Evolutionary conservation across 2,113 vertebrate genomes (phyloP), one percentile per base, ranked within the genome.

Genomic region (Ciconia maguari): DNA sequence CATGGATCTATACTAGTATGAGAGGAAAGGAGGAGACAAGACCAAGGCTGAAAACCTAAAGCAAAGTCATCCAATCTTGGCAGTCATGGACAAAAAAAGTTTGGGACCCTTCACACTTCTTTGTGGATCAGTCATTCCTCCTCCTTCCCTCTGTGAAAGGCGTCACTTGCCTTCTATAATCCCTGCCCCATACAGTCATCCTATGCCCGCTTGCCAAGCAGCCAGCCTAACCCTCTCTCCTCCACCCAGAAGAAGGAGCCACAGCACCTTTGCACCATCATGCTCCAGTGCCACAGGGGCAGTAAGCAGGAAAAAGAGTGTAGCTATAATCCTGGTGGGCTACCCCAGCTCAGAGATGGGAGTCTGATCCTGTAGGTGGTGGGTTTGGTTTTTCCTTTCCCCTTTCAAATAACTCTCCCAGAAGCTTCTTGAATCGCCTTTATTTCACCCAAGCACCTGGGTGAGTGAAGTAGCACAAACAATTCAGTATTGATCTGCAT

Each of bases 111-210:
- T 41, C 7, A 48, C 8, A 18, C 2, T 58, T 87, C 4, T 34
- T 38, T 60, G 38, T 26, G 32, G 16, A 32, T 71, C 27, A 34
- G 5, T 7, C 4, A 29, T 71, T 90, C 10, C 6, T 62, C 7
- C 5, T 51, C 25, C n/a, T 80, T 29, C 11, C 3, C 3, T 0
- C 2, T 9, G 24, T 22, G 5, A 65, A 84, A 77, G 11, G 1
- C 7, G 21, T 13, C 0, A 0, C 1, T 70, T 60, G 2, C 7
- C 6, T 61, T 19, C 21, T 38, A 1, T 48, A 51, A 36, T 29
- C 26, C 8, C 29, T 76, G 16, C 21, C 10, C 13, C 11, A 27
- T 27, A 25, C 7, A 36, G 13, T 32, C 29, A 36, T 25, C n/a
- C n/a, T 75, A 9, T 74, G 13, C 12, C 30, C 25, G 16, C 16